These are phyloP conservation scores for Antigone vipio DNA, from an alignment of 2,113 vertebrate species.

Conservation along the genomic window DNA sequence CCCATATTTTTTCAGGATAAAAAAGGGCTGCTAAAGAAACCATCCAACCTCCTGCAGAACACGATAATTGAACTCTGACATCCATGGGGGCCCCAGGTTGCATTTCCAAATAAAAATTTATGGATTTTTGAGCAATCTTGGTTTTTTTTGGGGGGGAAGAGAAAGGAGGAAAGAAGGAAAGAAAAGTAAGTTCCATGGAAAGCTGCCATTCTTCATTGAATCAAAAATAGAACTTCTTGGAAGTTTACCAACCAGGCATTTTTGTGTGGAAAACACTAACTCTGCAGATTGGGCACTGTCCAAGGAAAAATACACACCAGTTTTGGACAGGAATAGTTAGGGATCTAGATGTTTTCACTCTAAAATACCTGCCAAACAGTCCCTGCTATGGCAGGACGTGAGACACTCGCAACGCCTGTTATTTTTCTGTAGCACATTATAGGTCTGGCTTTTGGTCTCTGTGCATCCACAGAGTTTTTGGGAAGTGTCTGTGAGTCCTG, in stretches of 20 bases:
- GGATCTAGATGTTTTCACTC: not conserved
- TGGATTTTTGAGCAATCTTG: not conserved
- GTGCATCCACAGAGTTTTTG: not conserved
- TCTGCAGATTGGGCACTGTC: not conserved
- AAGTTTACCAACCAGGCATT: conserved; percentile 40
- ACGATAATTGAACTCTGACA: not conserved
- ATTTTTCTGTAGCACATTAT: not conserved
- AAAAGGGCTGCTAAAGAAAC: not conserved
- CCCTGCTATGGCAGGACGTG: not conserved
- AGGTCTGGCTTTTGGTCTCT: not conserved
- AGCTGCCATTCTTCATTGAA: conserved; percentile 24
- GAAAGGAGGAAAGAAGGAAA: not conserved
- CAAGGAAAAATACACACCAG: conserved; percentile 44
- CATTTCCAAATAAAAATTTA: not conserved
- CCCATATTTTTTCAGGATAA: not conserved
- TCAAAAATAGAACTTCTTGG: conserved; percentile 40
- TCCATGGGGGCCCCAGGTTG: not conserved
- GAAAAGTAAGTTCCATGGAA: not conserved
- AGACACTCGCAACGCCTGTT: not conserved
- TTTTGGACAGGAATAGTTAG: not conserved
- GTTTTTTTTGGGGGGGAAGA: too few species aligned
- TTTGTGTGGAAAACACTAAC: conserved; percentile 54
- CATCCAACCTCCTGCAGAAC: not conserved
- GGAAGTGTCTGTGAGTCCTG: not conserved
- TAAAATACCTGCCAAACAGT: not conserved